Conservation (phyloP, 2,888 invertebrate genomes). For the Clostera curtula region DNA sequence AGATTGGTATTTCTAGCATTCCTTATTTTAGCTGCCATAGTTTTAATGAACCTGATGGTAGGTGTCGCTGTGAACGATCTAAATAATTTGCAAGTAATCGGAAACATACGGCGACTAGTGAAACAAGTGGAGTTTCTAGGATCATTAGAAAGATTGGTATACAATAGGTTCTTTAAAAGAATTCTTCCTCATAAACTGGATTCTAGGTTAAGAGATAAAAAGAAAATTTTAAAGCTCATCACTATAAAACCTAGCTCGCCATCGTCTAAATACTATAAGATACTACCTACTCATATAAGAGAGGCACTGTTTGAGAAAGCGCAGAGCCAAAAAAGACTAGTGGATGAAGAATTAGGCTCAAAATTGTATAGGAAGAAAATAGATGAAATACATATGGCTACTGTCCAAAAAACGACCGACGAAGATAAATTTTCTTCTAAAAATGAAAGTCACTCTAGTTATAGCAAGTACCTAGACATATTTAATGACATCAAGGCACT, state of each 20-base stretch:
- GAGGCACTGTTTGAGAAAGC: conserved; percentile 55
- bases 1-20: conserved; percentile 66
- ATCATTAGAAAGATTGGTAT: conserved; percentile 21
- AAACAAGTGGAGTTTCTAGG: conserved; percentile 70
- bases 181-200: conserved; percentile 12
- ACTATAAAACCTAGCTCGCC: conserved; percentile 12
- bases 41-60: conserved; percentile 73
- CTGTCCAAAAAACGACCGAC: too few species aligned
- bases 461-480: too few species aligned
- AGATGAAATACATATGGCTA: conserved; percentile 18
- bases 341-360: conserved; percentile 36
- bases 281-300: conserved; percentile 40
- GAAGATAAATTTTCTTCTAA: too few species aligned
- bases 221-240: conserved; percentile 10
- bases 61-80: conserved; percentile 75
- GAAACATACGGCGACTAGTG: conserved; percentile 61
- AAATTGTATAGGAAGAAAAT: conserved; percentile 29
- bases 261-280: conserved; percentile 21
- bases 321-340: conserved; percentile 38
- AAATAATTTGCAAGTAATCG: conserved; percentile 65
- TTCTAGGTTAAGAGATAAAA: conserved; percentile 3
- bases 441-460: too few species aligned
- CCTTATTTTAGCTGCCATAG: conserved; percentile 67
- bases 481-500: too few species aligned
- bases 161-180: conserved; percentile 11